These are phyloP conservation scores for Xestia rhomboidea DNA, from an alignment of 2,888 invertebrate genomes.

Conservation along the genomic window DNA sequence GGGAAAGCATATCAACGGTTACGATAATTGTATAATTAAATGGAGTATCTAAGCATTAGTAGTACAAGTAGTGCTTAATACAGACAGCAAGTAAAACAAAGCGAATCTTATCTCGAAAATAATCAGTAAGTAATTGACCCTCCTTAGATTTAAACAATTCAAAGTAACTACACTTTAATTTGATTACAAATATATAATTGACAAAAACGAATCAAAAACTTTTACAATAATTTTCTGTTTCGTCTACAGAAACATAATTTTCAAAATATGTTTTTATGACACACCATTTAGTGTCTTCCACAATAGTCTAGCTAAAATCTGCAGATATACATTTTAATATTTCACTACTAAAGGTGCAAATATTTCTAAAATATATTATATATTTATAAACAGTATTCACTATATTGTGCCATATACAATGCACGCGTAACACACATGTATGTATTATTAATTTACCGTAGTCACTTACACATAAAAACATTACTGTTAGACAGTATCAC, in stretches of 20 bases:
- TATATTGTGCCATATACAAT: conserved; percentile 89
- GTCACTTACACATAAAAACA: conserved; percentile 87
- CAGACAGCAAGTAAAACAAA: conserved; percentile 72
- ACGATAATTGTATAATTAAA: conserved; percentile 56
- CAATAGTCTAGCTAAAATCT: conserved; percentile 87
- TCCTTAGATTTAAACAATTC: conserved; percentile 89
- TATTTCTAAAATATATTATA: conserved; percentile 90
- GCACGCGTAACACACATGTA: conserved; percentile 87
- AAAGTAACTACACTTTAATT: conserved; percentile 86
- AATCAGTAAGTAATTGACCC: conserved; percentile 88
- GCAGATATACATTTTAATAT: conserved; percentile 88
- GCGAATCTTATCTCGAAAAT: conserved; percentile 84
- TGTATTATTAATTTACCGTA: conserved; percentile 77
- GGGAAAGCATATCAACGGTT: conserved; percentile 47
- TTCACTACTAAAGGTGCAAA: conserved; percentile 90
- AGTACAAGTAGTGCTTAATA: conserved; percentile 63
- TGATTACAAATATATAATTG: conserved; percentile 89
- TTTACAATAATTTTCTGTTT: conserved; percentile 81
- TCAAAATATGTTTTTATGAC: conserved; percentile 74
- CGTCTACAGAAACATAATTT: conserved; percentile 81
- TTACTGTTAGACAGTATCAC: conserved; percentile 89
- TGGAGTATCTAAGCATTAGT: conserved; percentile 61
- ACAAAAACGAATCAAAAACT: conserved; percentile 88
- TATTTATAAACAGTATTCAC: conserved; percentile 87
- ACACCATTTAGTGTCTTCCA: conserved; percentile 69